A percentile compares a stretch with the other conserved stretches of the same genome.
Conservation (phyloP, 2,888 invertebrate species). For the Iselma pallidipennis region DNA sequence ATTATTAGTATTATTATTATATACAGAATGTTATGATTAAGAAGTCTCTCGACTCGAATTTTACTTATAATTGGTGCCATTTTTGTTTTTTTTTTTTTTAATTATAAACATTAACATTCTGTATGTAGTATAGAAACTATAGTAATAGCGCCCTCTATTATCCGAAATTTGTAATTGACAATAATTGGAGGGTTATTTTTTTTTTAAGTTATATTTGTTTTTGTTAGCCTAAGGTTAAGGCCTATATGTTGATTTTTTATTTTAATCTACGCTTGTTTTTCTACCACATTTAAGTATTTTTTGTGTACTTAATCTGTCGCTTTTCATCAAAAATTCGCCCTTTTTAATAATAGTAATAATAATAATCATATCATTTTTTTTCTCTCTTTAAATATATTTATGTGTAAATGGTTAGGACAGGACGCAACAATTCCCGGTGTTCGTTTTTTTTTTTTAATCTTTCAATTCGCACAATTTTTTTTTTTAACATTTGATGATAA, state of each 20-base stretch:
- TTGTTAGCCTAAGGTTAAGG: background rate
- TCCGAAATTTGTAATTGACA: background rate
- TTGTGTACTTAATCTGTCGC: background rate
- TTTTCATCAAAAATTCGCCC: background rate
- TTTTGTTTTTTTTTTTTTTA: too few species aligned
- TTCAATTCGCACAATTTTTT: slow-evolving; percentile 42
- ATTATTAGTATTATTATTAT: too few species aligned
- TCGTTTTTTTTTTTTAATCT: slow-evolving; percentile 26
- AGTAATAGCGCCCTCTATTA: background rate
- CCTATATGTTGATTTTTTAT: background rate
- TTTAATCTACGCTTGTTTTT: background rate
- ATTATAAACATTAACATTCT: background rate
- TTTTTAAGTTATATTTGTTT: background rate
- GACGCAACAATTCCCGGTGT: slow-evolving; percentile 6
- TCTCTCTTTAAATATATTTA: background rate
- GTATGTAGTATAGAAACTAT: background rate
- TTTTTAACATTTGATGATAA: slow-evolving; percentile 27
- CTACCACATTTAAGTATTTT: too few species aligned
- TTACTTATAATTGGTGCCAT: slow-evolving; percentile 1
- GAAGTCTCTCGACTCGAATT: background rate
- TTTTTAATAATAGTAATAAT: background rate
- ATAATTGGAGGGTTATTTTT: background rate
- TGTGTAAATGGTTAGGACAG: background rate
- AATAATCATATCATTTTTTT: background rate
- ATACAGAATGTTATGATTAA: background rate